phyloP scores from a whole-genome alignment of 2,113 vertebrate genomes.

The Corythaixoides concolor region DNA sequence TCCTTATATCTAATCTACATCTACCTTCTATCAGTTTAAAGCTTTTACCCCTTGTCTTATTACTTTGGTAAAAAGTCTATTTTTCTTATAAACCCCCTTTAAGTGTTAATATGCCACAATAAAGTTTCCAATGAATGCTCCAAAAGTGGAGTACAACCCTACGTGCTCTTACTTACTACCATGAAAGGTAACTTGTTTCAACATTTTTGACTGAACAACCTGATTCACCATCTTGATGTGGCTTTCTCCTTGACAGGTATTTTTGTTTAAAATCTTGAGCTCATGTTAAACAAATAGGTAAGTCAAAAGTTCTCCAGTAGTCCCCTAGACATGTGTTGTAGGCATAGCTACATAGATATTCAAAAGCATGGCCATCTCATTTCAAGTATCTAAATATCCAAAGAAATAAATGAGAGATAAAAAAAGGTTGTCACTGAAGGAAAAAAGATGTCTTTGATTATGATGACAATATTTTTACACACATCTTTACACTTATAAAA shows the following conservation, averaged over 20 bases:
- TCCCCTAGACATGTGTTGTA: not conserved
- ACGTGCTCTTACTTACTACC: not conserved
- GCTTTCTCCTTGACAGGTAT: not conserved
- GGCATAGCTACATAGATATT: fast-evolving
- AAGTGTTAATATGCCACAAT: not conserved
- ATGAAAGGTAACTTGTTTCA: not conserved
- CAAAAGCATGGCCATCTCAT: not conserved
- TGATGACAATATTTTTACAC: not conserved
- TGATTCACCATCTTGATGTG: too few relatives aligned
- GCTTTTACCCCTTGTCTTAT: too few relatives aligned
- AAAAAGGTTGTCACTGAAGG: not conserved
- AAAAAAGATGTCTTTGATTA: not conserved
- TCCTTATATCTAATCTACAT: too few relatives aligned
- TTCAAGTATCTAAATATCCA: not conserved
- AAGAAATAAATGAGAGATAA: not conserved
- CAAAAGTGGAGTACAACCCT: not conserved
- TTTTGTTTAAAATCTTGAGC: not conserved
- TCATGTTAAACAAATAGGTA: not conserved
- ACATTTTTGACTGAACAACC: not conserved
- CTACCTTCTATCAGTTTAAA: too few relatives aligned
- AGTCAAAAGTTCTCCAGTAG: not conserved
- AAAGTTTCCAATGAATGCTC: not conserved
- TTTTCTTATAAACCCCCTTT: not conserved
- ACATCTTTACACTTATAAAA: not conserved
- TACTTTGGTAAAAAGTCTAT: too few relatives aligned